Percentiles rank a stretch among this genome's conserved stretches.
Conservation (phyloP, 2,113 vertebrate genomes). For the Oxyruncus cristatus region DNA sequence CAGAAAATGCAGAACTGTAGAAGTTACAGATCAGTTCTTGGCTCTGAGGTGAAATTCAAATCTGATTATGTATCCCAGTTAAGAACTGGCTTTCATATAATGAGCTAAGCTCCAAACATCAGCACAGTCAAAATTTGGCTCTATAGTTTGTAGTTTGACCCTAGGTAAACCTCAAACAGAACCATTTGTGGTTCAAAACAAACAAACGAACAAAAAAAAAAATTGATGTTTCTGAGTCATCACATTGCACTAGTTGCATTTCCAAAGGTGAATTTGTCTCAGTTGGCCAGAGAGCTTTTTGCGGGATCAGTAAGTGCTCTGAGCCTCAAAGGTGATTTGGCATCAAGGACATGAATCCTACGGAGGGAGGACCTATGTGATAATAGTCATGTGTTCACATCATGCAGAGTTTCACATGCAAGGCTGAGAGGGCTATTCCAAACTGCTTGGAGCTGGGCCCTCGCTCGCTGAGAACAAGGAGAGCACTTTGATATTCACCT, state of each 20-base stretch:
- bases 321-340: neutral
- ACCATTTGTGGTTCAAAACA: slow-evolving; percentile 16
- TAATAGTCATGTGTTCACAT: neutral
- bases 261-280: slow-evolving; percentile 33
- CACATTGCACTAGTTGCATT: neutral
- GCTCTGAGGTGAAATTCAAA: slow-evolving; percentile 18
- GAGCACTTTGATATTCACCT: neutral
- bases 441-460: neutral
- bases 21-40: neutral
- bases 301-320: neutral
- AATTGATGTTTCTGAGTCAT: slow-evolving; percentile 29
- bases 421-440: neutral
- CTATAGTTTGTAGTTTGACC: neutral
- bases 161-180: slow-evolving; percentile 31
- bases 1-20: neutral
- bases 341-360: neutral
- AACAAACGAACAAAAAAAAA: slow-evolving; percentile 40
- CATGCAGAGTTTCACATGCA: neutral
- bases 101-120: neutral
- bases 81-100: neutral
- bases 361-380: neutral
- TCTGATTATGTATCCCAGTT: slow-evolving; percentile 20
- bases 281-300: neutral
- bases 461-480: neutral
- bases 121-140: neutral